Percentiles rank a stretch among this genome's conserved stretches.
These are phyloP conservation scores for Scleropages formosus DNA, from an alignment of 2,797 vertebrate species.

Conservation along the genomic window DNA sequence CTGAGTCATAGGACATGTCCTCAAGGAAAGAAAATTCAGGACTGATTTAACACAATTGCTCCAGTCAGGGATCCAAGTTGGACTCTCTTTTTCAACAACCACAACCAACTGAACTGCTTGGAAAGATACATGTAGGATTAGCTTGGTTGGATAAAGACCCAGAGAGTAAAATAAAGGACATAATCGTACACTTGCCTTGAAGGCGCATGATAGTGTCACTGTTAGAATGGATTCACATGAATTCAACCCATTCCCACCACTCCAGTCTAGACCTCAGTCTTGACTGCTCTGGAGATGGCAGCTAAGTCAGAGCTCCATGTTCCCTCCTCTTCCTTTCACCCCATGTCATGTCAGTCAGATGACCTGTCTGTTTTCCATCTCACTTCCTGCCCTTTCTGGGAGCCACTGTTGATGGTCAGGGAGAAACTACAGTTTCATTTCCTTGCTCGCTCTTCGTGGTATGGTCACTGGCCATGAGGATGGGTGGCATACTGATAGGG, in stretches of 20 bases:
- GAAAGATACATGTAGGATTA: not conserved
- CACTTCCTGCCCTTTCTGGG: not conserved
- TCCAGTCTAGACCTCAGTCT: too few relatives aligned
- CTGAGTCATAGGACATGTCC: not conserved
- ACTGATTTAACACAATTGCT: too few relatives aligned
- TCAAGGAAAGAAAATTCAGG: not conserved
- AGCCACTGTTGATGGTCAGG: not conserved
- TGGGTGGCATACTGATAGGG: not conserved
- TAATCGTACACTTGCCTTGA: too few relatives aligned
- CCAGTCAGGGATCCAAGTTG: not conserved
- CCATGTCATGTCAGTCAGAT: not conserved
- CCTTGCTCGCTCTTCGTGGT: not conserved
- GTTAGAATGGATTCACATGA: not conserved
- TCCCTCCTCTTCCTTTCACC: too few relatives aligned
- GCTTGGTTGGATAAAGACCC: not conserved
- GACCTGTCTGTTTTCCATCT: not conserved
- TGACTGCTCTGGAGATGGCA: too few relatives aligned
- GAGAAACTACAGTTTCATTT: conserved; percentile 25
- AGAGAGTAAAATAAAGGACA: too few relatives aligned
- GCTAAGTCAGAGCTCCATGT: too few relatives aligned
- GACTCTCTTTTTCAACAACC: not conserved
- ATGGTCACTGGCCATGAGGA: not conserved
- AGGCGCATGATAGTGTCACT: too few relatives aligned
- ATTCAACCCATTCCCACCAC: not conserved
- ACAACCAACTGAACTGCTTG: not conserved